Percentiles rank a stretch among this genome's conserved stretches.
Conservation (phyloP, 2,888 invertebrate genomes). For the Microctonus hyperodae region DNA sequence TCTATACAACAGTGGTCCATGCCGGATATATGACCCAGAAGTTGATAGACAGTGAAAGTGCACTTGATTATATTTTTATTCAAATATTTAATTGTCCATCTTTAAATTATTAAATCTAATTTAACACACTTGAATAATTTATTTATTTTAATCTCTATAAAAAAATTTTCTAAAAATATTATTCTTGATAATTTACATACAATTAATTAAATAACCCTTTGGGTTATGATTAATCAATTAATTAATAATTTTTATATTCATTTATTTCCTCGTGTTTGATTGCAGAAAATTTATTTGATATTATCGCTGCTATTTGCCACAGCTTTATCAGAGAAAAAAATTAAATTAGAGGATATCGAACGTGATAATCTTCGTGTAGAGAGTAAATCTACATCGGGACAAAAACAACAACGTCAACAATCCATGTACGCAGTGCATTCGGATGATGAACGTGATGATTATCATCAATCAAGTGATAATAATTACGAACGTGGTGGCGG, state of each 20-base stretch:
- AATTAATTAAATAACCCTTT: no score
- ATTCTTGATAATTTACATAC: no score
- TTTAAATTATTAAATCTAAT: not conserved
- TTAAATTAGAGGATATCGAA: conserved; percentile 79
- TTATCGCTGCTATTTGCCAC: conserved; percentile 47
- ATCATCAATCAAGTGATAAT: conserved; percentile 33
- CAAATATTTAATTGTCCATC: conserved; percentile 17
- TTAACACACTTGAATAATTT: not conserved
- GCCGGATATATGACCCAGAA: conserved; percentile 58
- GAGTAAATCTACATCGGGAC: conserved; percentile 56
- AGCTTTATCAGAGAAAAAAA: conserved; percentile 68
- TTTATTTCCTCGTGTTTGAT: conserved; percentile 29
- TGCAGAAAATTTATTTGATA: conserved; percentile 49
- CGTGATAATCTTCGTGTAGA: conserved; percentile 73
- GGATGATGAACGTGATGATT: conserved; percentile 40
- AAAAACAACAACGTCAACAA: conserved; percentile 39
- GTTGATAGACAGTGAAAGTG: conserved; percentile 59
- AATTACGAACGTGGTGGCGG: conserved; percentile 37
- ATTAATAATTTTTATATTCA: no score
- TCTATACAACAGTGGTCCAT: conserved; percentile 57
- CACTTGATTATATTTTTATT: conserved; percentile 45
- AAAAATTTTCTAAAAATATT: no score
- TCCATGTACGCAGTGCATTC: conserved; percentile 45
- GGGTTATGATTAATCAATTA: no score
- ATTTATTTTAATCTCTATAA: no score